Base-by-base conservation (phyloP, 2,888 invertebrate genomes). In the Apamea monoglypha region DNA sequence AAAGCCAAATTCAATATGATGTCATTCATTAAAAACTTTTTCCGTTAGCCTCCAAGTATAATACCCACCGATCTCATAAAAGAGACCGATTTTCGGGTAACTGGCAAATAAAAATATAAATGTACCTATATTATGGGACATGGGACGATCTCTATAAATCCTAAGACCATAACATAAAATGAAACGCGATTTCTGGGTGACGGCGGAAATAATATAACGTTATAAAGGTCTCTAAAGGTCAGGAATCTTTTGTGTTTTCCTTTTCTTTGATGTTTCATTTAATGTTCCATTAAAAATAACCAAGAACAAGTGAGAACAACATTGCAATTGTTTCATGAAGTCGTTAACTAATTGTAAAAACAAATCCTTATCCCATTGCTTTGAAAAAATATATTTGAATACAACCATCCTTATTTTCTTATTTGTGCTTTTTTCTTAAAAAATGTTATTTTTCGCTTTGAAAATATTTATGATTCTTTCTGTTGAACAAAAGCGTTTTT, bases 141-240 rank as follows among this genome's bases (percentile, higher is more conserved):
- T 56, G 75, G 63, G 68, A 59, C 63, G 67, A 72, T 77, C 74
- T 74, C 71, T 74, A 76, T 83, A 80, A 86, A 69, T 83, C 76
- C 72, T 59, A 67, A 78, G 75, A 59, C 66, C 81, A 76, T 81
- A 78, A 75, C 73, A 86, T 83, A 86, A 86, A 83, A 83, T 76
- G 86, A 78, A 83, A 83, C 69, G 63, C 66, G 77, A 85, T 83
- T 83, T 83, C 78, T 69, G 71, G 76, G 74, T 83, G 74, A 66
- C 61, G 76, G 68, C 61, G 66, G 72, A 69, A 61, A 86, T 79
- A 74, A 85, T 74, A 75, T 80, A 66, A 76, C 32, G 56, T 25
- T 32, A 61, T 68, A 78, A 74, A 71, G 67, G 53, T 64, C 61
- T n/a, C n/a, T n/a, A n/a, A n/a, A n/a, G n/a, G n/a, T n/a, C n/a